Base-by-base conservation (phyloP, 1,140 invertebrate species). In the Listronotus oregonensis region DNA sequence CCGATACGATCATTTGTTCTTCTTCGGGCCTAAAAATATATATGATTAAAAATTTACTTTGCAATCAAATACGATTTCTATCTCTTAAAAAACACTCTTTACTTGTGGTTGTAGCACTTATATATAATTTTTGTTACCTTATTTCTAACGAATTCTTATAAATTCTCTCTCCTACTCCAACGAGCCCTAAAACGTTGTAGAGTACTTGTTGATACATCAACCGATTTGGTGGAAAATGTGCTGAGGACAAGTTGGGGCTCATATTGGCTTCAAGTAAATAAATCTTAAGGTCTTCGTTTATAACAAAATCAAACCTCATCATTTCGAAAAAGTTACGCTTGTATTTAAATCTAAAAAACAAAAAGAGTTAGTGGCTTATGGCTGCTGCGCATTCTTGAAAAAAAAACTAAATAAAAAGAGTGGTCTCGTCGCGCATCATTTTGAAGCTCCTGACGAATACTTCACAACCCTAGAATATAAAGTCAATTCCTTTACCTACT, bases 201-300 rank as follows among this genome's bases (percentile, higher is more conserved):
- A 98, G 71, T 3, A 98, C 91, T 82, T 98, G 95, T 74, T 98
- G 92, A 70, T 98, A 98, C 0, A 99, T 77, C 9, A 94, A 76
- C 63, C 87, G 86, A 78, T 98, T 98, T 0, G 87, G 89, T 43
- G 89, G 87, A 79, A 92, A 98, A 81, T 99, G 95, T 0, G 89
- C 89, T 0, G 95, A 97, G 0, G 94, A 96, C 18, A 98, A 82
- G 82, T 99, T 98, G 0, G 96, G 97, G 31, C 94, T 97, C 96
- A 98, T 98, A 77, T 99, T 99, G 0, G 94, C 96, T 80, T 98
- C 96, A 87, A 98, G 90, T 3, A 97, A 80, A 73, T 88, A 93
- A 3, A 97, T 90, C 49, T 93, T 92, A 0, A 97, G 75, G 50
- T 96, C 80, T 70, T 95, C 90, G 78, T 98, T 95, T 6, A 98